Base-by-base conservation (phyloP, 2,888 invertebrate species). In the Drosophila putrida region DNA sequence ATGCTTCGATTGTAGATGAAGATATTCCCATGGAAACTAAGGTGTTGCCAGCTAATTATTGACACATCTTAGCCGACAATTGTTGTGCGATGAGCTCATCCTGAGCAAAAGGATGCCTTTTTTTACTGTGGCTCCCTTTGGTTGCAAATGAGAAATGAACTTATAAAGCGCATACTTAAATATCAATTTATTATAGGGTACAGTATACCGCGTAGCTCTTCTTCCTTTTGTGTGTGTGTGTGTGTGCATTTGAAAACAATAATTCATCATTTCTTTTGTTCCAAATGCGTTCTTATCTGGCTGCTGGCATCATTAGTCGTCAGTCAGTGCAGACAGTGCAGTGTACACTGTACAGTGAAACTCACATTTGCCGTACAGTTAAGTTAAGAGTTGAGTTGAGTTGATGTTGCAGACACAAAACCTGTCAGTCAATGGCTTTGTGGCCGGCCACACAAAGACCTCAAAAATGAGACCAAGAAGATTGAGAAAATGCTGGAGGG, bases 181-280 rank as follows among this genome's bases (percentile, higher is more conserved):
- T 69, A 78, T 55, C 82, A 82, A 81, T 81, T 82, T 78, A 81
- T 75, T 72, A 80, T 47, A 35, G 31, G 43, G 36, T 49, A 43
- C 50, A 49, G 33, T 13, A 41, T 8, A 54, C 31, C 25, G 28
- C 11, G 4, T 13, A 20, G 9, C 25, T 25, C 25, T 27, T 13
- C 11, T 28, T n/a, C 10, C 38, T 60, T 55, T 74, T 69, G 63
- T 65, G 75, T 46, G 20, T 20, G 20, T 20, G 20, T 20, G 20
- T 20, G 20, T 20, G 20, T 54, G 64, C 50, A 75, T 68, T 67
- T 58, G 59, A 70, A 71, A 70, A 71, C 83, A 66, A 83, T 82
- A 84, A 82, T 82, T 81, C 71, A 82, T 82, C 81, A 82, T 83
- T 68, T 57, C 57, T 62, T 62, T 61, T 57, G 54, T 66, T 61